Percentiles rank a stretch among this genome's conserved stretches.
Evolutionary conservation across 2,888 invertebrate genomes (phyloP).

Genomic region (Athalia cordata): DNA sequence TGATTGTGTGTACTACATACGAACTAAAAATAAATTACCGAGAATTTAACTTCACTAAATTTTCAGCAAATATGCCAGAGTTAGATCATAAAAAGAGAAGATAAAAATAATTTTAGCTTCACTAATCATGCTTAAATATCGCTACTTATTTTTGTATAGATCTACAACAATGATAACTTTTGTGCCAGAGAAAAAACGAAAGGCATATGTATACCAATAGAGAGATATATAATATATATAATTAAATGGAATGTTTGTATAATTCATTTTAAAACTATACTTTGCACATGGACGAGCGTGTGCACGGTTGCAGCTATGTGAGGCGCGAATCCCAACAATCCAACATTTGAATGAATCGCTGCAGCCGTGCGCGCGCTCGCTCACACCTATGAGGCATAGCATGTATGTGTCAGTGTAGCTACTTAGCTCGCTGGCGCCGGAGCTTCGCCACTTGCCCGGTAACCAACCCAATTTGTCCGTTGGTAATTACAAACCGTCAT

Average conservation of each 20-base stretch:
- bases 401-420: too few species aligned
- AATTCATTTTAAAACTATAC: too few species aligned
- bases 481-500: slow-evolving; percentile 43
- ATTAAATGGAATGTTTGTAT: slow-evolving; percentile 33
- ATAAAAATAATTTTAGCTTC: slow-evolving; percentile 43
- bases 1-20: slow-evolving; percentile 10
- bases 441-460: too few species aligned
- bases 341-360: too few species aligned
- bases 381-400: too few species aligned
- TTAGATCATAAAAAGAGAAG: slow-evolving; percentile 45
- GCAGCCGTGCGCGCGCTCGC: too few species aligned
- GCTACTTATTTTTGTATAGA: slow-evolving; percentile 72
- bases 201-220: slow-evolving; percentile 55
- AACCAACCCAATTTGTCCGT: neutral
- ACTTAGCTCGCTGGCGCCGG: too few species aligned
- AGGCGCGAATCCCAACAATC: too few species aligned
- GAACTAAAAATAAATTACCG: neutral
- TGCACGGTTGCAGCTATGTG: too few species aligned
- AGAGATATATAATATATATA: slow-evolving; percentile 56
- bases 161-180: slow-evolving; percentile 65
- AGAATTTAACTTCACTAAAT: slow-evolving; percentile 31
- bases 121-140: slow-evolving; percentile 60
- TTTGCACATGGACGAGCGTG: too few species aligned
- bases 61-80: slow-evolving; percentile 38
- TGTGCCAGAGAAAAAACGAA: slow-evolving; percentile 59